phyloP scores from a whole-genome alignment of 2,113 vertebrate species.

The Meriones unguiculatus region DNA sequence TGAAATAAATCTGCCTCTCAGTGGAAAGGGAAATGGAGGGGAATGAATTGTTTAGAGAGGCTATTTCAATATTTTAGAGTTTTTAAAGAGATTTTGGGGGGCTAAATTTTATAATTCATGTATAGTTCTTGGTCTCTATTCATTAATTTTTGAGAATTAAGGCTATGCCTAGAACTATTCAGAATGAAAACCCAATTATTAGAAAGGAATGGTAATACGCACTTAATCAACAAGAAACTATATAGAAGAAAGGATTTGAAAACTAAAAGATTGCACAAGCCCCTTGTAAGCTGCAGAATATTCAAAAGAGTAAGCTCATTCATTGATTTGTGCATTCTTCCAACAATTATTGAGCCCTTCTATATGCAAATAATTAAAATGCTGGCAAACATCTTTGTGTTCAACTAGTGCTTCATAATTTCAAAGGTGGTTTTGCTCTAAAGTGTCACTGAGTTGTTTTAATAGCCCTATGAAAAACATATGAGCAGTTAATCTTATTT shows the following conservation, averaged over 20 bases:
- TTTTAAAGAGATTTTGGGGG: not conserved
- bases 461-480: not conserved
- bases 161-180: not conserved
- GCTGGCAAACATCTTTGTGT: not conserved
- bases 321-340: slow-evolving; percentile 11
- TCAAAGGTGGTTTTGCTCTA: slow-evolving; percentile 20
- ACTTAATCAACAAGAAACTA: not conserved
- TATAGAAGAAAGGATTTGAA: not conserved
- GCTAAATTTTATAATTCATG: not conserved
- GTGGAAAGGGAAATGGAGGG: not conserved
- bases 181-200: not conserved
- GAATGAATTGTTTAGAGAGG: not conserved
- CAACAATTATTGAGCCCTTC: not conserved
- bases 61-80: not conserved
- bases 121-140: not conserved
- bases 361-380: not conserved
- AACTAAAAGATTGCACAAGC: not conserved
- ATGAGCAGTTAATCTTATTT: not conserved
- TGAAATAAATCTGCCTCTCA: not conserved
- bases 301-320: not conserved
- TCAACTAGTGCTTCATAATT: slow-evolving; percentile 36
- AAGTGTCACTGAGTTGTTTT: not conserved
- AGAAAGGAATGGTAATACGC: not conserved
- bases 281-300: not conserved
- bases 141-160: not conserved